These are phyloP conservation scores for Nothobranchius kuhntae DNA, from an alignment of 2,113 vertebrate genomes.

Conservation along the genomic window DNA sequence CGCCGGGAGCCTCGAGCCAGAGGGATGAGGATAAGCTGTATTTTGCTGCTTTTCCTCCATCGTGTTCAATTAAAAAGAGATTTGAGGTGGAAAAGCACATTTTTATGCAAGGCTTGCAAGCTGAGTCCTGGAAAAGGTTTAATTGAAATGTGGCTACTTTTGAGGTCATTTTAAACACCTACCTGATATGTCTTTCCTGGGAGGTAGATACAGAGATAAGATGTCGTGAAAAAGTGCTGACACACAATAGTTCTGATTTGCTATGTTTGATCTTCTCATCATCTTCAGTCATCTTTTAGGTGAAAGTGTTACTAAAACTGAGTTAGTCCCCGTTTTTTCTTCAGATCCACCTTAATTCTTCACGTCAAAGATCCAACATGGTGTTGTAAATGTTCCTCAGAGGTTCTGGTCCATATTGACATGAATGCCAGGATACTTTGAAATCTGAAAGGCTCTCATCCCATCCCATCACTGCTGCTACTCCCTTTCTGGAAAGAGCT, in stretches of 20 bases:
- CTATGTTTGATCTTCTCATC: too few relatives aligned
- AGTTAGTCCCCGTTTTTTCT: too few relatives aligned
- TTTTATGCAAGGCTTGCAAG: slow-evolving; percentile 39
- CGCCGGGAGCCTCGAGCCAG: slow-evolving; percentile 43
- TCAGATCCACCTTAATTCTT: too few relatives aligned
- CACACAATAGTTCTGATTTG: background rate
- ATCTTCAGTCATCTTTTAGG: too few relatives aligned
- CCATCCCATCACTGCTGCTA: too few relatives aligned
- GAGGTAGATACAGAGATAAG: background rate
- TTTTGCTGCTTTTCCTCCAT: slow-evolving; percentile 52
- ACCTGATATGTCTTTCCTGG: background rate
- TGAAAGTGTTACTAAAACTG: too few relatives aligned
- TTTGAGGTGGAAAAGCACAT: slow-evolving; percentile 74
- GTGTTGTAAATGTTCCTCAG: too few relatives aligned
- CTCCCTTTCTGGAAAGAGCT: too few relatives aligned
- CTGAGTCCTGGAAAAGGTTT: slow-evolving; percentile 31
- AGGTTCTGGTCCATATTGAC: too few relatives aligned
- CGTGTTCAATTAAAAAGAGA: slow-evolving; percentile 80
- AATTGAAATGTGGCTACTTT: slow-evolving; percentile 8
- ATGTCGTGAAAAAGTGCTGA: background rate
- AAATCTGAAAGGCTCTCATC: too few relatives aligned
- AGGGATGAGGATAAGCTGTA: slow-evolving; percentile 68
- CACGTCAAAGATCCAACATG: too few relatives aligned
- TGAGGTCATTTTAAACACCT: slow-evolving; percentile 3
- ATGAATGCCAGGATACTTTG: too few relatives aligned